Conservation (phyloP, 2,797 vertebrate species). For the Periophthalmus magnuspinnatus region DNA sequence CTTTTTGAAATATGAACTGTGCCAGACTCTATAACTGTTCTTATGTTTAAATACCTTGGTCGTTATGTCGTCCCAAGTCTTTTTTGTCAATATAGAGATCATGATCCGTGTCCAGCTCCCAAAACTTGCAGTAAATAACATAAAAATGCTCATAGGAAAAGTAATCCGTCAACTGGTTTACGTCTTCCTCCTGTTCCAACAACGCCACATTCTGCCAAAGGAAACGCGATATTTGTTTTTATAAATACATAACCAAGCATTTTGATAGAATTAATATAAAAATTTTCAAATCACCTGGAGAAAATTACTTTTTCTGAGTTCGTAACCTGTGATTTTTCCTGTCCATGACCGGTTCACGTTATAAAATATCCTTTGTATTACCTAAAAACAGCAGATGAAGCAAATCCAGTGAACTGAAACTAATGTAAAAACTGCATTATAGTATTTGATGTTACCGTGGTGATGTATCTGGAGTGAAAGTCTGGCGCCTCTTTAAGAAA, state of each 20-base stretch:
- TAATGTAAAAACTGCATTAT: background rate
- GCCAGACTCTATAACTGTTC: background rate
- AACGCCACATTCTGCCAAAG: conserved; percentile 84
- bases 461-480: conserved; percentile 97
- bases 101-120: conserved; percentile 95
- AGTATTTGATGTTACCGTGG: conserved; percentile 78
- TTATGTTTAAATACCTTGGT: conserved; percentile 81
- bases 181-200: conserved; percentile 91
- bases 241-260: background rate
- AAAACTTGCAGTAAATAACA: conserved; percentile 98
- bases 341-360: conserved; percentile 94
- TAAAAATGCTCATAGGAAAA: conserved; percentile 99
- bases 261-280: background rate
- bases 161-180: conserved; percentile 94
- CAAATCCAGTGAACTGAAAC: background rate
- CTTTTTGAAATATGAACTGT: background rate
- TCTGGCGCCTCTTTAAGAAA: conserved; percentile 94
- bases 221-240: background rate
- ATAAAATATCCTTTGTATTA: conserved; percentile 97
- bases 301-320: conserved; percentile 92
- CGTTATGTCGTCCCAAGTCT: conserved; percentile 90
- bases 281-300: conserved; percentile 78
- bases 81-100: conserved; percentile 91
- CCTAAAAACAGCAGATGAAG: conserved; percentile 69
- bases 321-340: conserved; percentile 86